phyloP scores from a whole-genome alignment of 2,797 vertebrate species.

The Enteromius argenteus region DNA sequence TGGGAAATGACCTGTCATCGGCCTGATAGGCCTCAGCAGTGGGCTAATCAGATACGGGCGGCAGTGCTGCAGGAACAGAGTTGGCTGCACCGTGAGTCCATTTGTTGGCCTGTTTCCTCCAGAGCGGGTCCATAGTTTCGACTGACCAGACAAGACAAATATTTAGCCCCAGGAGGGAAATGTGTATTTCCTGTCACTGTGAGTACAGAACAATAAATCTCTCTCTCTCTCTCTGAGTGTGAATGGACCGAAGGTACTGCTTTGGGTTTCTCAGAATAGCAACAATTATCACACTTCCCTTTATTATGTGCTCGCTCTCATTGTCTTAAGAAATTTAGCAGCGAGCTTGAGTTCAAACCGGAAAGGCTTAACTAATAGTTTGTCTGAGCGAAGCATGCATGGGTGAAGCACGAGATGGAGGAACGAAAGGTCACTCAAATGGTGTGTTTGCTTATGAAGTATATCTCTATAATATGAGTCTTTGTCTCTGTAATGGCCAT shows the following conservation, averaged over 20 bases:
- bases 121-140: slow-evolving; percentile 66
- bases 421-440: slow-evolving; percentile 12
- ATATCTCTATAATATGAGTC: background rate
- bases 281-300: slow-evolving; percentile 89
- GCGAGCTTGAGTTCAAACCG: slow-evolving; percentile 28
- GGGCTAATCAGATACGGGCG: slow-evolving; percentile 75
- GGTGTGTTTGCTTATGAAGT: background rate
- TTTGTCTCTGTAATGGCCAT: background rate
- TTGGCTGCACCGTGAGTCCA: slow-evolving; percentile 38
- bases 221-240: slow-evolving; percentile 71
- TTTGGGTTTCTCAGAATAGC: slow-evolving; percentile 75
- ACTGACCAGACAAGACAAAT: slow-evolving; percentile 78
- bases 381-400: slow-evolving; percentile 23
- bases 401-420: slow-evolving; percentile 2
- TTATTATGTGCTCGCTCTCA: slow-evolving; percentile 76
- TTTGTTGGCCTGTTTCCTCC: slow-evolving; percentile 62
- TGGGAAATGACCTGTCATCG: slow-evolving; percentile 81
- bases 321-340: slow-evolving; percentile 66
- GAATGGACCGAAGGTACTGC: slow-evolving; percentile 40
- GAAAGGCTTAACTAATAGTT: slow-evolving; percentile 37
- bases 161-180: slow-evolving; percentile 78
- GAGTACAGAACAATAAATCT: slow-evolving; percentile 82
- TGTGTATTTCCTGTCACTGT: slow-evolving; percentile 78
- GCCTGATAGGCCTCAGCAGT: slow-evolving; percentile 71
- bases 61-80: slow-evolving; percentile 16